phyloP scores from a whole-genome alignment of 30 jellyfish, hydroid and myxozoan species.

The Rhopilema esculentum region DNA sequence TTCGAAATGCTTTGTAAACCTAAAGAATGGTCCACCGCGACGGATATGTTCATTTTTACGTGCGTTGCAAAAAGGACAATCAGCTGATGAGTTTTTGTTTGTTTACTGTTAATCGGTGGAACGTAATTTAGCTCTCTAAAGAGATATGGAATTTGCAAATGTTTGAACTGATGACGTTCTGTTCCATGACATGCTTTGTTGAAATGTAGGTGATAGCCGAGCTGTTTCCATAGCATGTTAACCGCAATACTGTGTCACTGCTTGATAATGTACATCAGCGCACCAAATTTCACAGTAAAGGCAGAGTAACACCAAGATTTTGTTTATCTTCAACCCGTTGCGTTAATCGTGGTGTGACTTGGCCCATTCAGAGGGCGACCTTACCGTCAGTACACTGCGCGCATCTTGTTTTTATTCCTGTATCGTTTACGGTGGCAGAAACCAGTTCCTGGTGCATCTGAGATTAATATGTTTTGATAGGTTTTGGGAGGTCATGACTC shows the following conservation, averaged over 20 bases:
- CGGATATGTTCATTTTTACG: background rate
- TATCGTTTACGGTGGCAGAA: conserved; percentile 22
- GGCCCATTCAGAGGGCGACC: conserved; percentile 12
- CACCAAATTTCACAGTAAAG: background rate
- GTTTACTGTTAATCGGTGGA: no score
- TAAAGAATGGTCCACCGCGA: background rate
- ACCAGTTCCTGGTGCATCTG: conserved; percentile 38
- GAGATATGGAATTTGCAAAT: background rate
- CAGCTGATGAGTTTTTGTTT: no score
- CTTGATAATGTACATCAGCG: conserved; percentile 7
- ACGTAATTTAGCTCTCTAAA: background rate
- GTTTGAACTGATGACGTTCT: background rate
- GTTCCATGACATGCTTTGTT: background rate
- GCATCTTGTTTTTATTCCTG: conserved; percentile 28
- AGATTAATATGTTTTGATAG: conserved; percentile 18
- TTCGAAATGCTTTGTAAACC: background rate
- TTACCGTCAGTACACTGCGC: conserved; percentile 10
- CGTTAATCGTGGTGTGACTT: background rate
- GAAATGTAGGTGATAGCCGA: background rate
- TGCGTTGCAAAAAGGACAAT: background rate
- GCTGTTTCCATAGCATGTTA: background rate
- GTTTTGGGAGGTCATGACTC: conserved; percentile 22
- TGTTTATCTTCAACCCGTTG: conserved; percentile 10
- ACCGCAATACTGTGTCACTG: conserved; percentile 26
- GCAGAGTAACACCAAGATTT: background rate